Evolutionary conservation across 2,797 vertebrate genomes (phyloP).

Genomic region (Echeneis naucrates): DNA sequence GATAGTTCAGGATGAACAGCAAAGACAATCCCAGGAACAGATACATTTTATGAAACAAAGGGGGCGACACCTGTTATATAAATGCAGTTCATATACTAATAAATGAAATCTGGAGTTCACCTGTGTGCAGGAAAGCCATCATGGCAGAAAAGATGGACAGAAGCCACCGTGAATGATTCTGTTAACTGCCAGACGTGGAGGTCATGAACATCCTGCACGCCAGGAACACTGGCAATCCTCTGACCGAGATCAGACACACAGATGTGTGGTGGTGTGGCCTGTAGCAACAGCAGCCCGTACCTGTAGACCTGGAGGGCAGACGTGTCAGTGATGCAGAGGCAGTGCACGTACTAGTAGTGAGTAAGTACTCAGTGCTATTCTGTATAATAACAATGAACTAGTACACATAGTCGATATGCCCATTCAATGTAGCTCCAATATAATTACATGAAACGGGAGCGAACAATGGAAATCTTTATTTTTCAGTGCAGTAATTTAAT

Average conservation of each 20-base stretch:
- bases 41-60: too few relatives aligned
- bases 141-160: conserved; percentile 82
- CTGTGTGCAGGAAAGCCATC: conserved; percentile 65
- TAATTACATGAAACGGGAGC: background rate
- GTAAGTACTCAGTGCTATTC: too few relatives aligned
- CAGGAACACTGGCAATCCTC: conserved; percentile 71
- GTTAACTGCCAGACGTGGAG: conserved; percentile 85
- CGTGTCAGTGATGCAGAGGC: background rate
- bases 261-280: conserved; percentile 75
- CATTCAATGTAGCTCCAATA: background rate
- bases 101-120: too few relatives aligned
- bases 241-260: conserved; percentile 62
- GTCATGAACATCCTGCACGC: conserved; percentile 82
- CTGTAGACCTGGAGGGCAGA: conserved; percentile 63
- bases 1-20: background rate
- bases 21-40: too few relatives aligned
- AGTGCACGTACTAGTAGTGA: too few relatives aligned
- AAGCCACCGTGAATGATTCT: conserved; percentile 74
- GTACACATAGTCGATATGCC: too few relatives aligned
- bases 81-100: too few relatives aligned
- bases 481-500: too few relatives aligned
- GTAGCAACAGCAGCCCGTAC: conserved; percentile 79
- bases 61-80: too few relatives aligned
- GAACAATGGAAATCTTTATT: background rate
- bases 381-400: too few relatives aligned